Evolutionary conservation across 2,888 invertebrate genomes (phyloP), one percentile per base, ranked within the genome.

Genomic region (Dastarcus helophoroides): DNA sequence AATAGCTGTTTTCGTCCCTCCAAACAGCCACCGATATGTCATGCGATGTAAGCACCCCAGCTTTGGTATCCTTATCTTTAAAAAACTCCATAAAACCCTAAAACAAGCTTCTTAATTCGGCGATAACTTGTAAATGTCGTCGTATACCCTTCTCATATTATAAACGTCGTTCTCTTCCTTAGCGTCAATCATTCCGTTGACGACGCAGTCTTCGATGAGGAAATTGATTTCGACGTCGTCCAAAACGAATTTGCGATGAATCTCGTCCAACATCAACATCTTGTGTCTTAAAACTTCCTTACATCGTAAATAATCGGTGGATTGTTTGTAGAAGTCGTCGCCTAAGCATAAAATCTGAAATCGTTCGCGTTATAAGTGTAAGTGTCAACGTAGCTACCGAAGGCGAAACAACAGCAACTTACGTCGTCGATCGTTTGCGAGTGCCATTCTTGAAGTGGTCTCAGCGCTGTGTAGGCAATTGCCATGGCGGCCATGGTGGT

Each of bases 1-100:
- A 70, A 26, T 60, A 62, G 2, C 61, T 48, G 0, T 64, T 63
- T 1, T 64, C 56, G 1, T 60, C 54, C 31, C 56, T 63, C 73
- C 73, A 76, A 2, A 77, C 55, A 0, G 68, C 73, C 0, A 67
- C 51, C 1, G 76, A 70, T 1, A 61, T 61, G 1, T 67, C 68
- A 3, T 73, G 62, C 0, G 70, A 65, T 0, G 71, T 74, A 14
- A 78, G 50, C 3, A 78, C 64, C 0, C 68, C 75, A 15, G 45
- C 39, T 5, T 63, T 58, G 21, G 48, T 50, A 1, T 50, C 47
- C 4, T 45, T 38, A 1, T 50, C 47, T 4, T 45, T 38, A 37
- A 70, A 66, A 38, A 66, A 67, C 12, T 50, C 47, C 2, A 31
- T 28, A 4, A 65, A 33, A 0, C 64, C 67, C 46, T 50, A 27